Conservation (phyloP, 2,113 vertebrate species). For the Nannospalax galili region DNA sequence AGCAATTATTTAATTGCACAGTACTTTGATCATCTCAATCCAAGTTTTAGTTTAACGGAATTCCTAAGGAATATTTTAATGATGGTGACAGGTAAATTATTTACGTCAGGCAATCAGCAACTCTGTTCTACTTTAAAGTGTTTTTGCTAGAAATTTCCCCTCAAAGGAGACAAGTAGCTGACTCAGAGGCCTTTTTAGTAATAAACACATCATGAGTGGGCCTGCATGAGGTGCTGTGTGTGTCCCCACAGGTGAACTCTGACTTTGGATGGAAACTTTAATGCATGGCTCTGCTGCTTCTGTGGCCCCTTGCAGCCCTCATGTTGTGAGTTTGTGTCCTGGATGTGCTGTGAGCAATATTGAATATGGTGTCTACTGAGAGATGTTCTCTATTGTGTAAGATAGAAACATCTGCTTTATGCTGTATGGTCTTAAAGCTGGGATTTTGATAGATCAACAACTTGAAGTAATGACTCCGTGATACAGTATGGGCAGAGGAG, state of each 20-base stretch:
- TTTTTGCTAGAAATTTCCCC: neutral
- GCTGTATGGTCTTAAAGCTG: neutral
- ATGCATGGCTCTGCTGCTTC: constrained; percentile 41
- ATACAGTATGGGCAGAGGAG: neutral
- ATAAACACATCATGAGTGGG: neutral
- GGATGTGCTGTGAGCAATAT: neutral
- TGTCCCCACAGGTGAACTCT: neutral
- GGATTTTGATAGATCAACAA: neutral
- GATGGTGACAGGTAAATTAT: neutral
- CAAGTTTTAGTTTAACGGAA: neutral
- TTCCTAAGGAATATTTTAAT: constrained; percentile 62
- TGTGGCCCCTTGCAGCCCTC: too few species aligned
- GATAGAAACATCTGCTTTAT: neutral
- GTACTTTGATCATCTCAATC: neutral
- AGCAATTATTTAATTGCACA: constrained; percentile 54
- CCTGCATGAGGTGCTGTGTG: fast-evolving
- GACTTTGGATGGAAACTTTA: neutral
- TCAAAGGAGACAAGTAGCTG: neutral
- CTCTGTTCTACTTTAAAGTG: constrained; percentile 25
- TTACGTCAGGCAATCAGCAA: neutral
- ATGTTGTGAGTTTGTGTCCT: neutral
- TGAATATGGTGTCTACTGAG: too few species aligned
- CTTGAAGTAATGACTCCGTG: neutral
- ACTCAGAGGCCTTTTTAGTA: constrained; percentile 31
- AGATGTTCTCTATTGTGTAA: neutral